phyloP scores from a whole-genome alignment of 1,140 invertebrate genomes.

The Lycorma delicatula region DNA sequence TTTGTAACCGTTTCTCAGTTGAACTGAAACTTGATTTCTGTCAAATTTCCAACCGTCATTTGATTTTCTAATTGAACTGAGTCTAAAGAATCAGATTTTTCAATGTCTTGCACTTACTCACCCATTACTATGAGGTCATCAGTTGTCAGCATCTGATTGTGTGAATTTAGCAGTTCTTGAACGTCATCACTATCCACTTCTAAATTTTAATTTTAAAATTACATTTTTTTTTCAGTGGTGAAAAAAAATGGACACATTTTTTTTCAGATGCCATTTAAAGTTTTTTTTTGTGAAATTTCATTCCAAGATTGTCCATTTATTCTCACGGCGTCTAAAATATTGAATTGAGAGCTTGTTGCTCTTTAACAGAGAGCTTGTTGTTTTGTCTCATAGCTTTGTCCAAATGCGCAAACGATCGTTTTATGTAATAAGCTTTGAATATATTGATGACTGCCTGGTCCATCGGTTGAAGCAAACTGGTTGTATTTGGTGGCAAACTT shows the following conservation, averaged over 20 bases:
- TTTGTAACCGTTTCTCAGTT: not conserved
- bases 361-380: not conserved
- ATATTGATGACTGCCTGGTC: slow-evolving; percentile 36
- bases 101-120: slow-evolving; percentile 7
- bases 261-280: slow-evolving; percentile 14
- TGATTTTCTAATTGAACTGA: not conserved
- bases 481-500: not conserved
- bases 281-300: slow-evolving; percentile 10
- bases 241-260: slow-evolving; percentile 24
- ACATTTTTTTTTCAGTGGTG: not conserved
- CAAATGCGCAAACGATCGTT: slow-evolving; percentile 13
- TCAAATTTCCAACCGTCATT: not conserved
- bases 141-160: slow-evolving; percentile 17
- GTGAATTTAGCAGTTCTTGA: slow-evolving; percentile 17
- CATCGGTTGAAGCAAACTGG: slow-evolving; percentile 35
- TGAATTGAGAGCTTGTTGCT: not conserved
- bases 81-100: not conserved
- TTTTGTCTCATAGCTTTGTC: not conserved
- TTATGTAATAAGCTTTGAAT: slow-evolving; percentile 28
- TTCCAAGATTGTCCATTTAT: slow-evolving; percentile 21
- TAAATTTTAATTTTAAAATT: slow-evolving; percentile 8
- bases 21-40: not conserved
- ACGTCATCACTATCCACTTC: slow-evolving; percentile 20
- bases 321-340: slow-evolving; percentile 22
- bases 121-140: slow-evolving; percentile 12